These are phyloP conservation scores for Andrena bucephala DNA, from an alignment of 2,888 invertebrate genomes.

Conservation along the genomic window DNA sequence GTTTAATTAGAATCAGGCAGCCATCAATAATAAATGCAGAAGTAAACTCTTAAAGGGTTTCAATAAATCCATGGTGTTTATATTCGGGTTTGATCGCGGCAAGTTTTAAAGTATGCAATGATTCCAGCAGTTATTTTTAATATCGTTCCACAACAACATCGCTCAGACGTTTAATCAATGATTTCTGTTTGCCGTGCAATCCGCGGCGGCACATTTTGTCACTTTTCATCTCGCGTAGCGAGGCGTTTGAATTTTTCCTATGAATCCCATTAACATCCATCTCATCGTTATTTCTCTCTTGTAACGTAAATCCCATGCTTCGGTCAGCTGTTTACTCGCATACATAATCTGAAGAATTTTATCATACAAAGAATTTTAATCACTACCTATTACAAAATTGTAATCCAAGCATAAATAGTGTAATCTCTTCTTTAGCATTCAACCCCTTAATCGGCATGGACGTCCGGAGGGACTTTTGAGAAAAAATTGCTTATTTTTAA, in stretches of 20 bases:
- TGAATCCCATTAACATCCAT: constrained; percentile 24
- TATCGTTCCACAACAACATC: background rate
- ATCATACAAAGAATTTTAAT: background rate
- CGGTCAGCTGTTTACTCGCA: background rate
- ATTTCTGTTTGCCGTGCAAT: background rate
- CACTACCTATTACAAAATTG: background rate
- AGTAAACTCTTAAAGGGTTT: background rate
- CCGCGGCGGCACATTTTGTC: background rate
- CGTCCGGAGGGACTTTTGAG: no score
- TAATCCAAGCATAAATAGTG: background rate
- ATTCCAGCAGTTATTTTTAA: constrained; percentile 4
- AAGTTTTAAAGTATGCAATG: background rate
- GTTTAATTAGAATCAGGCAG: background rate
- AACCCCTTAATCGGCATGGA: no score
- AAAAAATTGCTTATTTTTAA: no score
- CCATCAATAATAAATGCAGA: no score
- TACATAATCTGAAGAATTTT: background rate
- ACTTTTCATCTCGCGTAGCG: background rate
- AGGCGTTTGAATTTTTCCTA: constrained; percentile 2
- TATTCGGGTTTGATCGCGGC: background rate
- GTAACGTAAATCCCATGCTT: background rate
- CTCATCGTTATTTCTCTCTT: constrained; percentile 6
- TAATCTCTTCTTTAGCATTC: no score
- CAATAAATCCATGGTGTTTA: background rate
- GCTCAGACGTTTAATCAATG: background rate